These are phyloP conservation scores for Dynastes grantii DNA, from an alignment of 2,888 invertebrate species.

Conservation along the genomic window DNA sequence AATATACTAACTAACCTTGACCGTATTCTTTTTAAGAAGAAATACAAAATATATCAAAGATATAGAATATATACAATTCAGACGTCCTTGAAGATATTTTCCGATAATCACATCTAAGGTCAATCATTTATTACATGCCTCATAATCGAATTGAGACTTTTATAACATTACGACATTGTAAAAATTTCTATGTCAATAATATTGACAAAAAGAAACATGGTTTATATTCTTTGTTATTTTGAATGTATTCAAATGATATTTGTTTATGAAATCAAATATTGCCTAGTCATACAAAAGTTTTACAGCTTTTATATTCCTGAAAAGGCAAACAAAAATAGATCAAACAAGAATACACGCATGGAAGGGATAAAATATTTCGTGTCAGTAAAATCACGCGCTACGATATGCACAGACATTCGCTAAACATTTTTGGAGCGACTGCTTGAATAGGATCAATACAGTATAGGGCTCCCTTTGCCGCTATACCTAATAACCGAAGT, in stretches of 20 bases:
- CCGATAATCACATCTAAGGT: too few relatives aligned
- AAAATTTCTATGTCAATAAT: too few relatives aligned
- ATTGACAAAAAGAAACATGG: too few relatives aligned
- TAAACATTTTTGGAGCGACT: conserved; percentile 45
- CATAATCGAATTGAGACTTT: too few relatives aligned
- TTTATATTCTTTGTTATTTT: background rate
- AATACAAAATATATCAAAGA: too few relatives aligned
- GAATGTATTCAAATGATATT: background rate
- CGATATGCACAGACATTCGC: background rate
- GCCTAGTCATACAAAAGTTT: background rate
- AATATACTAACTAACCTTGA: too few relatives aligned
- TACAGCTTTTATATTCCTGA: background rate
- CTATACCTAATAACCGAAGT: conserved; percentile 14
- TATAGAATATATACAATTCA: too few relatives aligned
- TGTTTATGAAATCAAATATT: background rate
- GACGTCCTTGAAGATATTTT: too few relatives aligned
- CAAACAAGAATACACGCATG: background rate
- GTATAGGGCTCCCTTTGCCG: conserved; percentile 30
- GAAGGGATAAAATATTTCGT: background rate
- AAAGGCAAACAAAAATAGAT: background rate
- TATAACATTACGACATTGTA: too few relatives aligned
- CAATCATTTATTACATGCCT: too few relatives aligned
- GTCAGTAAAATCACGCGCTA: background rate
- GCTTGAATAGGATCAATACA: conserved; percentile 49
- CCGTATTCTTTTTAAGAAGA: too few relatives aligned